Percentiles rank a stretch among this genome's conserved stretches.
phyloP scores from a whole-genome alignment of 53 echinoderm and acorn worm genomes.

The Echinometra lucunter region DNA sequence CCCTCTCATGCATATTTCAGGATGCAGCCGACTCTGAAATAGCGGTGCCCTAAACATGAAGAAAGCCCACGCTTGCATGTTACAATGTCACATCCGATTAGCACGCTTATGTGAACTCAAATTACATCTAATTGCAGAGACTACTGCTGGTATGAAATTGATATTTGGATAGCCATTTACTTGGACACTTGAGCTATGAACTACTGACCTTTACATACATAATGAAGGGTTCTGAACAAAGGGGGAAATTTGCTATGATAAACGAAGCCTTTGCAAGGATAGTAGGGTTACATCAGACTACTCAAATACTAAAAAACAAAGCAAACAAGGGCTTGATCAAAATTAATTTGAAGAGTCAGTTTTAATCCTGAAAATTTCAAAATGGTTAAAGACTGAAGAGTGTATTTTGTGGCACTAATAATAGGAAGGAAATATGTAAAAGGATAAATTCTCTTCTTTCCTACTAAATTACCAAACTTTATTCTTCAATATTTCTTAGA shows the following conservation, averaged over 20 bases:
- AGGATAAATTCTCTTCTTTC: too few species aligned
- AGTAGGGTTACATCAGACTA: neutral
- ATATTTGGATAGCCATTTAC: slow-evolving; percentile 24
- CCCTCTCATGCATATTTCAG: slow-evolving; percentile 48
- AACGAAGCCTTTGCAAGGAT: neutral
- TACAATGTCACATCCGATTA: slow-evolving; percentile 55
- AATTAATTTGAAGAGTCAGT: neutral
- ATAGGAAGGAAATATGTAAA: neutral
- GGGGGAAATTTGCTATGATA: neutral
- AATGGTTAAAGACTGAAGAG: neutral
- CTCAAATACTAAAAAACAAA: neutral
- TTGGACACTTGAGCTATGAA: neutral
- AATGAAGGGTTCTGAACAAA: neutral
- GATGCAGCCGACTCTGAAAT: neutral
- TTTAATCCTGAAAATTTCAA: neutral
- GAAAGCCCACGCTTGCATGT: slow-evolving; percentile 43
- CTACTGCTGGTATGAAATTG: slow-evolving; percentile 33
- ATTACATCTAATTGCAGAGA: slow-evolving; percentile 59
- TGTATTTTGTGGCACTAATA: neutral
- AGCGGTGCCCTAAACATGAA: slow-evolving; percentile 30
- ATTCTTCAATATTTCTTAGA: too few species aligned
- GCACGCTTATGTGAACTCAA: neutral
- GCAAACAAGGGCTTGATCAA: neutral
- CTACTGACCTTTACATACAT: slow-evolving; percentile 1
- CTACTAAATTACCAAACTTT: too few species aligned